Evolutionary conservation across 2,888 invertebrate genomes (phyloP), one percentile per base, ranked within the genome.

Genomic region (Mimumesa dahlbomi): DNA sequence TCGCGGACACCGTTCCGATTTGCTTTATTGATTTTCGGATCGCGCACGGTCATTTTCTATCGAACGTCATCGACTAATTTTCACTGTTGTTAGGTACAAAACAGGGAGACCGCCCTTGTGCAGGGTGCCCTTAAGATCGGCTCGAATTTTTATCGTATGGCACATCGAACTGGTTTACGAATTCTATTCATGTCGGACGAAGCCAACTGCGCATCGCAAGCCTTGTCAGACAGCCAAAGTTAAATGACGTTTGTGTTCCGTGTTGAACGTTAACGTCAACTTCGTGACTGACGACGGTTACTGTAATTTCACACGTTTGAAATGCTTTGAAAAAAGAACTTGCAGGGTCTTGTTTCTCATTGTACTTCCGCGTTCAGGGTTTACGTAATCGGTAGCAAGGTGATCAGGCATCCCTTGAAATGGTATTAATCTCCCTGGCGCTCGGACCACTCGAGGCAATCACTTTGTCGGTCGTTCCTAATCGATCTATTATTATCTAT

Each of bases 171-270:
- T n/a, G n/a, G n/a, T n/a, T n/a, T n/a, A n/a, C 48, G 31, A 54
- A 16, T 72, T 43, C 34, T 71, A 63, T 58, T 45, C 11, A 16
- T 21, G 18, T n/a, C n/a, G 16, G 3, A 9, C 1, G 25, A 22
- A 65, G 73, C 73, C 65, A 77, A 74, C 34, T 77, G 40, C 66
- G 69, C 38, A 63, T 9, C n/a, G 34, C 18, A 9, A 19, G 18
- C 13, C 22, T 63, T 64, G 75, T 66, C 56, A 31, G 2, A 5
- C 18, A 62, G 66, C 70, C 70, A 70, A 58, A 53, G 43, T 18
- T 22, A 7, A 19, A 48, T n/a, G 34, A 1, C 34, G 34, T 1
- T n/a, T 3, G 25, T 25, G 3, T 5, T 25, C n/a, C 4, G 34
- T n/a, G 9, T 34, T n/a, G 2, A 34, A 34, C 34, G n/a, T 9